Percentiles rank a stretch among this genome's conserved stretches.
Conservation (phyloP, 2,888 invertebrate genomes). For the Parascotia fuliginaria region DNA sequence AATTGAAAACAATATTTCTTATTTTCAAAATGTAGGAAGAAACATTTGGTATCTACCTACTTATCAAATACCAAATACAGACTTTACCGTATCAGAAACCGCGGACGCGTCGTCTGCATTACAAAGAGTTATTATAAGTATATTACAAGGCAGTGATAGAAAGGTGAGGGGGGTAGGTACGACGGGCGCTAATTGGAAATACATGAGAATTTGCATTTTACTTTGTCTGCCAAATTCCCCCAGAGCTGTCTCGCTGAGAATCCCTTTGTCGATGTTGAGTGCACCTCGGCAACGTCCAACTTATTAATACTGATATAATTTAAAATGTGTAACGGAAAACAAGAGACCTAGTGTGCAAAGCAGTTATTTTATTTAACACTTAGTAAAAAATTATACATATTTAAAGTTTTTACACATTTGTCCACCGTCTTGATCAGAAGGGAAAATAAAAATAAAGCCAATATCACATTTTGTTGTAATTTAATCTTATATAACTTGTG, state of each 20-base stretch:
- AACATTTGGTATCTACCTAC: too few relatives aligned
- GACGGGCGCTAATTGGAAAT: slow-evolving; percentile 75
- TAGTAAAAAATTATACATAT: too few relatives aligned
- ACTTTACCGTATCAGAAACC: slow-evolving; percentile 8
- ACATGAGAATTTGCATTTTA: slow-evolving; percentile 83
- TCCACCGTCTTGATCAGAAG: too few relatives aligned
- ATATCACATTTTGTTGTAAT: too few relatives aligned
- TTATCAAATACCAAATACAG: too few relatives aligned
- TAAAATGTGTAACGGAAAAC: slow-evolving; percentile 13
- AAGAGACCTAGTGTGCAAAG: slow-evolving; percentile 2
- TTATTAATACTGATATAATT: slow-evolving; percentile 27
- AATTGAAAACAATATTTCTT: too few relatives aligned
- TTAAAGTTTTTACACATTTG: too few relatives aligned
- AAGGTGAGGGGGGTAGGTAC: slow-evolving; percentile 29
- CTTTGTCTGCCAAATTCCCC: slow-evolving; percentile 71
- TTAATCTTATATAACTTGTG: too few relatives aligned
- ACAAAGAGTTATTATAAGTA: slow-evolving; percentile 49
- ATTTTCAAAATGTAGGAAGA: too few relatives aligned
- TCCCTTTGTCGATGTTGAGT: slow-evolving; percentile 59
- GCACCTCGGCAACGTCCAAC: slow-evolving; percentile 22
- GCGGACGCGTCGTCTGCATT: slow-evolving; percentile 11
- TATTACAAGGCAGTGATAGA: slow-evolving; percentile 6
- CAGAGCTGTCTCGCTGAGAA: slow-evolving; percentile 56
- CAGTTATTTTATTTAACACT: background rate
- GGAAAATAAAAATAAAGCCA: too few relatives aligned